A percentile compares a stretch with the other conserved stretches of the same genome.
Conservation (phyloP, 2,888 invertebrate species). For the Polydrusus pterygomalis region DNA sequence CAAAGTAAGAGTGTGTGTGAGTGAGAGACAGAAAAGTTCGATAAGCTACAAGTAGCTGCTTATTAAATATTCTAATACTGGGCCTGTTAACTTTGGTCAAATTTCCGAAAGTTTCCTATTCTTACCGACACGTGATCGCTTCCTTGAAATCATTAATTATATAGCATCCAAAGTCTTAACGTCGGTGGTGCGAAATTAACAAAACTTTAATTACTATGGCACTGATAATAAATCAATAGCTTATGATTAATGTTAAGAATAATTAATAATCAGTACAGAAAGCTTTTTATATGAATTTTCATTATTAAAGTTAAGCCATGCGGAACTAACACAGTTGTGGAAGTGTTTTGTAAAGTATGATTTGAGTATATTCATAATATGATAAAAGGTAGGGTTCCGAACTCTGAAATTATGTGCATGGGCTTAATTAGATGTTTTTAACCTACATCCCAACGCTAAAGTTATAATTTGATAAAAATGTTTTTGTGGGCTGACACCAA, state of each 20-base stretch:
- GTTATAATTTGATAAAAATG: no score
- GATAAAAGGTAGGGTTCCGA: background rate
- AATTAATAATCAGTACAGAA: constrained; percentile 1
- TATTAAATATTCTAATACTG: no score
- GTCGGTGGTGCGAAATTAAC: no score
- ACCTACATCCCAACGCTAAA: no score
- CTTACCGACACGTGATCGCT: no score
- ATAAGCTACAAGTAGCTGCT: no score
- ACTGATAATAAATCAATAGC: constrained; percentile 13
- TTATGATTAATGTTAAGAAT: constrained; percentile 3
- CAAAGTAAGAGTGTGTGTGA: no score
- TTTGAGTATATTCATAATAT: background rate
- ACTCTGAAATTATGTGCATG: background rate
- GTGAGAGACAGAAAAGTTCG: no score
- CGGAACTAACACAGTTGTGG: background rate
- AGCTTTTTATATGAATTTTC: background rate
- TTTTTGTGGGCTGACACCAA: no score
- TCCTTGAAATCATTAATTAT: constrained; percentile 45
- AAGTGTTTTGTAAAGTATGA: background rate
- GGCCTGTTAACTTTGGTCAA: background rate
- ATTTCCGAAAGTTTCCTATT: constrained; percentile 40
- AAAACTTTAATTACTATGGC: no score
- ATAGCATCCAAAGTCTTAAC: background rate
- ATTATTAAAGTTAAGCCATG: background rate
- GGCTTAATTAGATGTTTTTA: no score